phyloP scores from a whole-genome alignment of 1,140 invertebrate genomes.

The Melanaphis sacchari region DNA sequence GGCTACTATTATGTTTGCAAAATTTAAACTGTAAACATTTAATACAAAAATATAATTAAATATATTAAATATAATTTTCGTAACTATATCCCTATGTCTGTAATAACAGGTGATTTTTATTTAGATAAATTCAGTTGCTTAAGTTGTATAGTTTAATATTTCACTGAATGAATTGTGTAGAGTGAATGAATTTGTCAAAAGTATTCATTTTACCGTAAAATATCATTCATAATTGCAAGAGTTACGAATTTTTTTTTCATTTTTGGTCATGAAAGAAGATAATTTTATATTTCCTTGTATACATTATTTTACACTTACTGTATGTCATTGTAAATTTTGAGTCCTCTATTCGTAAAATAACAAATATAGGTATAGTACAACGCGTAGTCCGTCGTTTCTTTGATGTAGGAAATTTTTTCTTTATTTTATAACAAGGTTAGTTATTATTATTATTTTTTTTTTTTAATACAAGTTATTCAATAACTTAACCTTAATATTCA shows the following conservation, averaged over 20 bases:
- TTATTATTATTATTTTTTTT: too few species aligned
- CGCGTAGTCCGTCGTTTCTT: background rate
- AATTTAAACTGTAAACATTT: too few species aligned
- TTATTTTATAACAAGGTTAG: too few species aligned
- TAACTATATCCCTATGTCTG: too few species aligned
- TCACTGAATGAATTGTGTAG: background rate
- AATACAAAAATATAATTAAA: too few species aligned
- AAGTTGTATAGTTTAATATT: background rate
- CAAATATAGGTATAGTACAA: background rate
- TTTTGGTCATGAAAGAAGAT: background rate
- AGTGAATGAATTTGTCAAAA: background rate
- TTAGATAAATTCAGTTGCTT: too few species aligned
- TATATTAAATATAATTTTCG: too few species aligned
- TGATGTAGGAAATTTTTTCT: background rate
- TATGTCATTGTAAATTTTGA: background rate
- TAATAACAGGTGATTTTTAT: too few species aligned
- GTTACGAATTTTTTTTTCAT: background rate
- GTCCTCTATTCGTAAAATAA: background rate
- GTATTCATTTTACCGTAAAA: background rate
- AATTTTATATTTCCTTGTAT: background rate
- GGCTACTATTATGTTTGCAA: too few species aligned
- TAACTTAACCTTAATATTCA: background rate
- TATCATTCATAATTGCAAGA: background rate
- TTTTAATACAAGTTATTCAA: background rate
- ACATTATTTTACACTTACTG: background rate